Base-by-base conservation (phyloP, 2,888 invertebrate species). In the Oxyteleia sp. region DNA sequence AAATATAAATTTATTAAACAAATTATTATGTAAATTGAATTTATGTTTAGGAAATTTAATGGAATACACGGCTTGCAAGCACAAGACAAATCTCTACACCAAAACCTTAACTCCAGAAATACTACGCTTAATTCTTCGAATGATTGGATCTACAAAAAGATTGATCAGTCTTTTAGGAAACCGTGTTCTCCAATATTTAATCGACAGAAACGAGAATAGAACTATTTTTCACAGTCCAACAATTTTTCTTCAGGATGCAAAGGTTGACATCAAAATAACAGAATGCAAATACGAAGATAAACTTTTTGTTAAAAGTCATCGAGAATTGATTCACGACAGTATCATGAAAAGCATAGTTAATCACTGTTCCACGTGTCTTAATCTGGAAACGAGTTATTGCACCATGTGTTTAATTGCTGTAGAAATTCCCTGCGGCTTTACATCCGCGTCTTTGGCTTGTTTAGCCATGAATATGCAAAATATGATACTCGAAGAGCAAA, bases 391-490 rank as follows among this genome's bases (percentile, higher is more conserved):
- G 4, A 90, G 94, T 0, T 95, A 94, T 85, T 93, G 94, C 38
- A 94, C 95, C 0, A 92, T 95, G n/a, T 95, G 95, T 57, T 90
- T 95, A 49, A 91, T 95, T 0, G 93, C 95, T 0, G 90, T 95
- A 8, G 95, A 95, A 89, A 94, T 96, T 11, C 96, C 96, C 0
- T 95, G 95, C 72, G 95, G 95, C 0, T 94, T 95, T 86, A 95
- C 95, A 0, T 95, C 95, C 0, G 95, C 95, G 0, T 94, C 94
- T 0, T 92, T 94, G 4, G 94, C 95, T 0, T 95, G 95, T 85
- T 93, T 95, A 26, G 92, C 94, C 0, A 95, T 96, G 95, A 94
- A 94, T 7, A 92, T 96, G n/a, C 96, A 96, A 89, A 95, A 95
- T 74, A 92, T 93, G 23, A 94, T 85, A 43, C 63, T 88, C 26